Base-by-base conservation (phyloP, 2,113 vertebrate species). In the Ellobius talpinus region DNA sequence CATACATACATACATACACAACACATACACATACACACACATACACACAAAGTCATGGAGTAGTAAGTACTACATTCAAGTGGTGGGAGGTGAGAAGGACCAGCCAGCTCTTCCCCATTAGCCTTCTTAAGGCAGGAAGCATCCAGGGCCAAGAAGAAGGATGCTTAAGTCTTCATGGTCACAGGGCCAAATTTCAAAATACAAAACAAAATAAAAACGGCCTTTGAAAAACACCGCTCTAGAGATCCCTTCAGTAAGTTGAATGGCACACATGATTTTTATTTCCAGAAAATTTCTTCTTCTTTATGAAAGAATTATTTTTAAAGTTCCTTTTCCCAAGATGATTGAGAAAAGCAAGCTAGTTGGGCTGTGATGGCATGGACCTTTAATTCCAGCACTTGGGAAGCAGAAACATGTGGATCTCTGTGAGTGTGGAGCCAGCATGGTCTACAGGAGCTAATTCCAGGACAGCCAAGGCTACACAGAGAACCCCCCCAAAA, bases 211-310 rank as follows among this genome's bases (percentile, higher is more conserved):
- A 4, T 21, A 61, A 58, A 17, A 17, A n/a, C 13, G 4, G 17
- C 55, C 10, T 72, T 82, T 87, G 55, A 58, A 6, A 61, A 78
- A 87, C 14, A 36, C 52, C 17, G 4, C 31, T 87, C 79, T 45
- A 31, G 61, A n/a, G 29, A 45, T 45, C 45, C 45, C 45, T 45
- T 45, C 45, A 77, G 36, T 50, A 45, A 78, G 52, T 13, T 47
- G 45, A 45, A 58, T 29, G 23, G 36, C n/a, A 19, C 47, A 47
- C 74, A 14, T 65, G 77, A 78, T 79, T 78, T 89, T 88, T 88
- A 82, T 82, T 77, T 81, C 52, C 77, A 73, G 52, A 91, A 47
- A 78, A 42, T 91, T 55, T 65, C 39, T 94, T 91, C 50, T 88
- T 81, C 68, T 89, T 73, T 63, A 77, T 93, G 50, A n/a, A 23